Conservation (phyloP, 2,113 vertebrate genomes). For the Greenwoodochromis staneri region DNA sequence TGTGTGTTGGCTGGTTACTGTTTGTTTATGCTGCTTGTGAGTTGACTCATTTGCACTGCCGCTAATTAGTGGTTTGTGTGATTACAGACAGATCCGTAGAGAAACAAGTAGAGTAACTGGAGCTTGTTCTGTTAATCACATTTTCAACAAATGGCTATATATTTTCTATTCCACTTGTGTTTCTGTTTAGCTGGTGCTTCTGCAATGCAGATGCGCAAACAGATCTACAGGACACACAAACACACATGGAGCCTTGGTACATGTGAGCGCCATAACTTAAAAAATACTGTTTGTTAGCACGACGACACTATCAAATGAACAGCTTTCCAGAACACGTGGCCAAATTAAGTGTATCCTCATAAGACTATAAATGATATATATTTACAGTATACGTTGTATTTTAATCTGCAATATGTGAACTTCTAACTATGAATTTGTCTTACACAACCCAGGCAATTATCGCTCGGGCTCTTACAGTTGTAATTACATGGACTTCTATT, state of each 20-base stretch:
- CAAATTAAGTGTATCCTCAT: not conserved
- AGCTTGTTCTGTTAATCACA: slow-evolving; percentile 48
- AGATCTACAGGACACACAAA: not conserved
- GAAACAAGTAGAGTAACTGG: slow-evolving; percentile 7
- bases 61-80: slow-evolving; percentile 64
- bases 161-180: slow-evolving; percentile 6
- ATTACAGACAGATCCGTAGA: slow-evolving; percentile 47
- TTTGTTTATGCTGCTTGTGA: slow-evolving; percentile 51
- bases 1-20: slow-evolving; percentile 51
- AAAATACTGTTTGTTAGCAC: not conserved
- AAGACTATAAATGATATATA: not conserved
- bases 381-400: not conserved
- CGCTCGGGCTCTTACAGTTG: not conserved
- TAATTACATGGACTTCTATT: not conserved
- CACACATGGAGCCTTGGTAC: not conserved
- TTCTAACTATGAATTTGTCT: not conserved
- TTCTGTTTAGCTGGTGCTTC: not conserved
- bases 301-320: not conserved
- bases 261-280: not conserved
- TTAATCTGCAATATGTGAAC: not conserved
- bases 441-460: not conserved
- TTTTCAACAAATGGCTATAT: slow-evolving; percentile 33
- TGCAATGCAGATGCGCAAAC: slow-evolving; percentile 13
- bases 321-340: not conserved
- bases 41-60: slow-evolving; percentile 58